Base-by-base conservation (phyloP, 2,888 invertebrate genomes). In the Cecidostiba fungosa region DNA sequence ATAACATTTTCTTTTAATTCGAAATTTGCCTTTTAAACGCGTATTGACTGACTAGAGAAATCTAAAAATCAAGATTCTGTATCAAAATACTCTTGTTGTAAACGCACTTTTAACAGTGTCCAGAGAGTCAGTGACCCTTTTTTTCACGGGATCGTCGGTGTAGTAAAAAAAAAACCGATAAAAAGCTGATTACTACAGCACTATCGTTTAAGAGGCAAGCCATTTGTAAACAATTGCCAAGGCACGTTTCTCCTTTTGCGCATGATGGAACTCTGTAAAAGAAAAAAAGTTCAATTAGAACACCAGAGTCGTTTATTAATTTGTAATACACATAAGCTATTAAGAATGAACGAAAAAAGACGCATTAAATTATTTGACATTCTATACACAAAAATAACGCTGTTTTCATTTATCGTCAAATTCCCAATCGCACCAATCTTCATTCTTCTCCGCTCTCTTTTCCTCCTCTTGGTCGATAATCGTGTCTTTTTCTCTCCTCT, bases 301-400 rank as follows among this genome's bases (percentile, higher is more conserved):
- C 74, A 70, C 50, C 82, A 66, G 77, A 76, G 14, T 70, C 77
- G 80, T 85, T 85, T 77, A 73, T 85, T 84, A 86, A 77, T 87
- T 59, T 59, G 54, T 59, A 59, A 84, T 59, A 79, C 66, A 73
- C 39, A 66, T 66, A 70, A 76, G 54, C 16, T 29, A 59, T 39
- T 36, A 36, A 69, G 39, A 81, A 77, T 66, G 72, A 29, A 10
- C 23, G 62, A 62, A 74, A 70, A 77, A 76, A 82, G 77, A 81
- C 66, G 78, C 79, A 87, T 87, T 86, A 86, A 87, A 87, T 87
- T 84, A 87, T 84, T 85, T 84, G 82, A 86, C 86, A 87, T 87
- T 85, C 84, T 87, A 87, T 81, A 83, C 69, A 85, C 66, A 79
- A 83, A 80, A 79, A 50, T 74, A 80, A 12, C 26, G 81, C 8